Conservation (phyloP, 2,113 vertebrate genomes). For the Oncorhynchus masou region DNA sequence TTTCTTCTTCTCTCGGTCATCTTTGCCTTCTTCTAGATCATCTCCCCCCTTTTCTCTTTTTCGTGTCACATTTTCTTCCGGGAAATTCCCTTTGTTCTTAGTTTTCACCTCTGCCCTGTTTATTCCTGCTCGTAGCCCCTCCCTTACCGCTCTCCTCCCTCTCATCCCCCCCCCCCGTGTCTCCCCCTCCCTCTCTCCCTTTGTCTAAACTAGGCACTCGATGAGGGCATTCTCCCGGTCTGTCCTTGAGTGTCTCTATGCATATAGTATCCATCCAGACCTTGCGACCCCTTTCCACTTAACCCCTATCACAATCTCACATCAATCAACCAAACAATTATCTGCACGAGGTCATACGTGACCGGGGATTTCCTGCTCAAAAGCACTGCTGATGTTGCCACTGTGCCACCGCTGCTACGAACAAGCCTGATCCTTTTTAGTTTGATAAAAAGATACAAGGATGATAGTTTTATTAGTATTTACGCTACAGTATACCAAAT, state of each 20-base stretch:
- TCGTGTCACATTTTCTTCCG: not conserved
- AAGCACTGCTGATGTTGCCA: too few relatives aligned
- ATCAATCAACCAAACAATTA: not conserved
- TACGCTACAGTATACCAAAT: too few relatives aligned
- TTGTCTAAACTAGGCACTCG: slow-evolving; percentile 17
- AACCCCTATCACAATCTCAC: not conserved
- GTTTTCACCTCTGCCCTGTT: slow-evolving; percentile 16
- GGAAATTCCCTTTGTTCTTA: slow-evolving; percentile 31
- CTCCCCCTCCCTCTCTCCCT: not conserved
- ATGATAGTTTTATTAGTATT: too few relatives aligned
- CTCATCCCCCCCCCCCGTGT: not conserved
- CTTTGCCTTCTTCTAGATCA: not conserved
- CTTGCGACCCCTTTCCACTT: not conserved
- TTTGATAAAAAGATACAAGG: too few relatives aligned
- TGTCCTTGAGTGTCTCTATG: not conserved
- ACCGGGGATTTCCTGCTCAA: not conserved
- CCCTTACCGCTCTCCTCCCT: not conserved
- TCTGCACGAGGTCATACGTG: not conserved
- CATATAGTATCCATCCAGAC: not conserved
- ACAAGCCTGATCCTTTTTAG: too few relatives aligned
- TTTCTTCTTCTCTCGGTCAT: not conserved
- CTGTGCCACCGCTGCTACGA: too few relatives aligned
- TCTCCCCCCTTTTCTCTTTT: not conserved
- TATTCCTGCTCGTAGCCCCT: slow-evolving; percentile 8
- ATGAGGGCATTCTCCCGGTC: not conserved